phyloP scores from a whole-genome alignment of 2,888 invertebrate species.

The Erebia aethiops region DNA sequence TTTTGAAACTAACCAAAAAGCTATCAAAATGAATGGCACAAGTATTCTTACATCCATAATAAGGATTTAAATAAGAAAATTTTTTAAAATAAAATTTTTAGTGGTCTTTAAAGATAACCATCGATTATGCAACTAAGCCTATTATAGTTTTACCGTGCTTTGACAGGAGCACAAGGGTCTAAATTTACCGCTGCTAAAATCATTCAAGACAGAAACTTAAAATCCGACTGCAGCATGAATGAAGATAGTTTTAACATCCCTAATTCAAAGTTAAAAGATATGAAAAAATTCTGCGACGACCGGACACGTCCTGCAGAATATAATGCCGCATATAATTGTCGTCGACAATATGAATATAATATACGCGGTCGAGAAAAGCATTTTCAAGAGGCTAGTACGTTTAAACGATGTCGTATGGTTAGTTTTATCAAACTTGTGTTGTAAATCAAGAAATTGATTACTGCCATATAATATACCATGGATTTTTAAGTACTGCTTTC shows the following conservation, averaged over 20 bases:
- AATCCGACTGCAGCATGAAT: neutral
- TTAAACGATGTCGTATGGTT: conserved; percentile 31
- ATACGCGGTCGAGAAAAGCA: conserved; percentile 47
- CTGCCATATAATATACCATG: too few species aligned
- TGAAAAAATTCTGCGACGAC: conserved; percentile 39
- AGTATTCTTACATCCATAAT: too few species aligned
- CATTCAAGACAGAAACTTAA: neutral
- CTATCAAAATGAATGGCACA: too few species aligned
- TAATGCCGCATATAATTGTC: conserved; percentile 55
- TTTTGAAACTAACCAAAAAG: too few species aligned
- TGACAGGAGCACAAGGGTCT: too few species aligned
- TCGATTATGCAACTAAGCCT: too few species aligned
- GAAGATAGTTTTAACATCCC: neutral
- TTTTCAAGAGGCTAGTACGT: conserved; percentile 17
- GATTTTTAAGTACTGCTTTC: too few species aligned
- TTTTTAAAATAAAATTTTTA: too few species aligned
- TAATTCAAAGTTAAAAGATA: conserved; percentile 37
- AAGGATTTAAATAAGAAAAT: too few species aligned
- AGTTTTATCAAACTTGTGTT: neutral
- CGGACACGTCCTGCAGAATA: conserved; percentile 47
- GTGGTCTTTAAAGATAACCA: too few species aligned
- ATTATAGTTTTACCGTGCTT: too few species aligned
- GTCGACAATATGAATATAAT: conserved; percentile 56
- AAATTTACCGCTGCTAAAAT: too few species aligned
- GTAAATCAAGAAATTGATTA: neutral